Base-by-base conservation (phyloP, 92 coral and sea anemone genomes). In the Epizoanthus ramosus region DNA sequence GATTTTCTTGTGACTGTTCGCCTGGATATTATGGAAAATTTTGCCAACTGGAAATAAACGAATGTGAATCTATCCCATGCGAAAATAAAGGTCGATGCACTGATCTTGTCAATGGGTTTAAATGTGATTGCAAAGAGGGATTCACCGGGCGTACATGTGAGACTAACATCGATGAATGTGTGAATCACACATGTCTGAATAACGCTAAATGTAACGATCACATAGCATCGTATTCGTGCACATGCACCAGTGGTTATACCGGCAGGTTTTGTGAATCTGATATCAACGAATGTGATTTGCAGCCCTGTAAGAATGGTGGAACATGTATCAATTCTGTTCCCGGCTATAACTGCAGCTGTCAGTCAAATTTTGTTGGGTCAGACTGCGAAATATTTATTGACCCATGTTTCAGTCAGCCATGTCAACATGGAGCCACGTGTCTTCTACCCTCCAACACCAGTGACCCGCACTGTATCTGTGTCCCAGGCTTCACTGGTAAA, bases 181-280 rank as follows among this genome's bases (percentile, higher is more conserved):
- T 63, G 4, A 70, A 74, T 9, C 79, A 90, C 67, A 52, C 57
- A 24, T 90, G 93, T 31, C 41, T 60, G 81, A 90, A 90, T 21
- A 90, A 90, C 45, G 93, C 93, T 22, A 83, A 88, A 3, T 90
- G 93, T 41, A 22, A 87, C 19, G 93, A 90, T 57, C 79, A 50
- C 61, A 79, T 66, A 0, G 67, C 63, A 15, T 85, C 85, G 6
- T 90, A 90, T 73, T 14, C 84, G 60, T 90, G 93, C 21, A 57
- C 66, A 14, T 90, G 93, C 63, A n/a, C 67, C 14, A 90, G 84
- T 31, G 93, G 90, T 15, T 90, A 63, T 65, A 90, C 79, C 68
- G 93, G 93, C 0, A 83, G 82, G 2, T 73, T 68, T 69, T 90
- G 93, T 71, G 39, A 90, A 59, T 57, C 72, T 10, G 88, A 90